Conservation (phyloP, 2,113 vertebrate genomes). For the Sander vitreus region DNA sequence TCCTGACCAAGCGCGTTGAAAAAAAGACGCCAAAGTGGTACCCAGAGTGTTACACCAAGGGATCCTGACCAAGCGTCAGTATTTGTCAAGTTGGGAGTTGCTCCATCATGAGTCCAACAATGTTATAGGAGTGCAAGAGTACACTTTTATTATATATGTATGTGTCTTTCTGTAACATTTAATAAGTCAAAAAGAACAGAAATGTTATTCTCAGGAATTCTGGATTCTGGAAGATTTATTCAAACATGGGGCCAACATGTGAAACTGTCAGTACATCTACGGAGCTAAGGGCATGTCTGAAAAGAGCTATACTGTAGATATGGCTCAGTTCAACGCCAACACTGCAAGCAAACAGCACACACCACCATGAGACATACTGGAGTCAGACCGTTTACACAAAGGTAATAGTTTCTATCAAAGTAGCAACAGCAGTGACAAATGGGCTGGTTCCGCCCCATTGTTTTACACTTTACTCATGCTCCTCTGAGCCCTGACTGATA, state of each 20-base stretch:
- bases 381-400: constrained; percentile 41
- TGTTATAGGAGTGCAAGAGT: too few species aligned
- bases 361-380: background rate
- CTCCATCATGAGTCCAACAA: too few species aligned
- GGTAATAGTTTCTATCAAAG: constrained; percentile 61
- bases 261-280: background rate
- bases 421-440: constrained; percentile 66
- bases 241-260: background rate
- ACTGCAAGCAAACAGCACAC: background rate
- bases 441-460: constrained; percentile 71
- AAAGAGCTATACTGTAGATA: background rate
- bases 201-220: background rate
- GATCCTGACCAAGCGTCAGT: too few species aligned
- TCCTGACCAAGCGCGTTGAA: too few species aligned
- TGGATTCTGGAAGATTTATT: background rate
- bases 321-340: background rate
- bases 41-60: too few species aligned
- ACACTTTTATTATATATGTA: too few species aligned
- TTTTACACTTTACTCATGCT: constrained; percentile 55
- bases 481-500: constrained; percentile 49
- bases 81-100: too few species aligned
- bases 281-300: background rate
- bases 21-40: too few species aligned
- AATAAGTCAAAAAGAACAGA: background rate
- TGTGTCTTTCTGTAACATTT: too few species aligned